Conservation (phyloP, 35 echinoderm and acorn worm genomes). For the Heliocidaris tuberculata region DNA sequence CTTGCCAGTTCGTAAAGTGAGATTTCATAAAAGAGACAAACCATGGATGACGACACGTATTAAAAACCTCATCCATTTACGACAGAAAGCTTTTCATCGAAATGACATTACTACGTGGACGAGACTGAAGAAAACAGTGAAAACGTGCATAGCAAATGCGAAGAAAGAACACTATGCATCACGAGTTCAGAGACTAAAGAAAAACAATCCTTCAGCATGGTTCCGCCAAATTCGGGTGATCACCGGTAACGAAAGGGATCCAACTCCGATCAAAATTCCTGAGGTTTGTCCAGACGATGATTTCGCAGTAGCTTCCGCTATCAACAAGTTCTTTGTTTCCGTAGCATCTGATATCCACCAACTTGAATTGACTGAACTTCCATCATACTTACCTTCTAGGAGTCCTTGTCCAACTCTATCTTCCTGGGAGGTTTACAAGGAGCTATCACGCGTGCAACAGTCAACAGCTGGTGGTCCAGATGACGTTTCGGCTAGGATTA, state of each 20-base stretch:
- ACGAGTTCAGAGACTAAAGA: constrained; percentile 42
- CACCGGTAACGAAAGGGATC: background rate
- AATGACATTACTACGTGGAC: background rate
- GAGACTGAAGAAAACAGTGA: background rate
- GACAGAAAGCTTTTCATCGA: constrained; percentile 51
- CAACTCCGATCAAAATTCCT: background rate
- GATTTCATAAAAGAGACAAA: constrained; percentile 46
- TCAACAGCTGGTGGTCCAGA: constrained; percentile 25
- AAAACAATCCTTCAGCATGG: constrained; percentile 55
- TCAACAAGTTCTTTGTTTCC: constrained; percentile 31
- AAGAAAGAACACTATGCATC: constrained; percentile 40
- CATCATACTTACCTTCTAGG: constrained; percentile 44
- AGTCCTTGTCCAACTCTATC: background rate
- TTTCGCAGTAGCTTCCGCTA: background rate
- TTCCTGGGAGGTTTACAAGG: constrained; percentile 42
- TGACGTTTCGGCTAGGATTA: constrained; percentile 50
- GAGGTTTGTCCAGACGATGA: background rate
- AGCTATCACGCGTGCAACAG: background rate
- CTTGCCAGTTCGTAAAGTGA: constrained; percentile 29
- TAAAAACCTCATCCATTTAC: background rate
- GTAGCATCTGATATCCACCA: constrained; percentile 7
- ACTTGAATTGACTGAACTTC: constrained; percentile 23
- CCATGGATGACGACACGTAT: constrained; percentile 50
- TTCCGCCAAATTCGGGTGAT: constrained; percentile 31
- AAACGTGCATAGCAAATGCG: background rate